Conservation (phyloP, 2,797 vertebrate genomes). For the Echiichthys vipera region DNA sequence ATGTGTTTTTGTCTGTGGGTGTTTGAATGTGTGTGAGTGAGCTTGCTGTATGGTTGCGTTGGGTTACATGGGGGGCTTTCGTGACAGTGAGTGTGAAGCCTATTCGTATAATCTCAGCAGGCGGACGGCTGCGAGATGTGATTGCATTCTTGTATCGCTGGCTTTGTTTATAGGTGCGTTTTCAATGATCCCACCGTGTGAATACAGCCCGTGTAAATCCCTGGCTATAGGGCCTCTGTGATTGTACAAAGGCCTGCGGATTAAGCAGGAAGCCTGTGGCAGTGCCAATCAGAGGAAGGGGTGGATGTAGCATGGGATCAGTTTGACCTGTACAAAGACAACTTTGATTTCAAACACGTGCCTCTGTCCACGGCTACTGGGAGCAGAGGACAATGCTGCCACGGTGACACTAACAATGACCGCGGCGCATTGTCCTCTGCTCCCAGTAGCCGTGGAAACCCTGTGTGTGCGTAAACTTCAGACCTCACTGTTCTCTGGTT, state of each 20-base stretch:
- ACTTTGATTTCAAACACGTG: constrained; percentile 58
- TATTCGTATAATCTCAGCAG: constrained; percentile 48
- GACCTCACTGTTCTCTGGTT: background rate
- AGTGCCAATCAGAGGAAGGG: constrained; percentile 31
- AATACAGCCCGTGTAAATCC: constrained; percentile 65
- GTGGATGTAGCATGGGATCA: constrained; percentile 16
- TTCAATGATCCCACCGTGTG: constrained; percentile 61
- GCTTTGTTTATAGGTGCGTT: constrained; percentile 67
- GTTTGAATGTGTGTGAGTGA: background rate
- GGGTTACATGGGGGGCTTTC: constrained; percentile 24
- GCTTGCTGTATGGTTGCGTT: background rate
- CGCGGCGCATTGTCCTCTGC: constrained; percentile 36
- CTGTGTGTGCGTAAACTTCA: constrained; percentile 19
- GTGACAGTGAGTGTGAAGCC: constrained; percentile 40
- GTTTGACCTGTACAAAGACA: constrained; percentile 55
- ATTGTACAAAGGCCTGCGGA: constrained; percentile 63
- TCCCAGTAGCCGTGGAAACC: constrained; percentile 35
- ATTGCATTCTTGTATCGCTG: constrained; percentile 49
- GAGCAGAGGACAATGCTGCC: too few relatives aligned
- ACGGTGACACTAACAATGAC: too few relatives aligned
- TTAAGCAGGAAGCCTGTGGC: constrained; percentile 60
- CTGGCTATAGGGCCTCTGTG: constrained; percentile 51
- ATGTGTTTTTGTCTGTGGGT: constrained; percentile 1
- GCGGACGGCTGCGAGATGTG: constrained; percentile 38
- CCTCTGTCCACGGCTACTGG: constrained; percentile 29